A percentile compares a stretch with the other conserved stretches of the same genome.
Evolutionary conservation across 2,888 invertebrate species (phyloP).

Genomic region (Dyspetes luteomarginatus): DNA sequence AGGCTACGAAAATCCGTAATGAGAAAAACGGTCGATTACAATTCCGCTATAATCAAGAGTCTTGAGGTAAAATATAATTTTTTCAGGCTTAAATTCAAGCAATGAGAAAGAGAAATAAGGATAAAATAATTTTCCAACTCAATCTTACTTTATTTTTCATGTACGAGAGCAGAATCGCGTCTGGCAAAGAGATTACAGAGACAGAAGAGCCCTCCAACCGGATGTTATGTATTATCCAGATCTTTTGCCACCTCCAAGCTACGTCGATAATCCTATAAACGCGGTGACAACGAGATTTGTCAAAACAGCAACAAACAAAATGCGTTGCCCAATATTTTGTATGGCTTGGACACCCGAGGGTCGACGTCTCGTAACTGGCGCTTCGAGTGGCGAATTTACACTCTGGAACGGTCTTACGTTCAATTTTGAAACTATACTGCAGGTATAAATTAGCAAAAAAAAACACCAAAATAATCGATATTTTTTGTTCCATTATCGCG

Average conservation of each 20-base stretch:
- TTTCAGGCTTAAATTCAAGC: too few species aligned
- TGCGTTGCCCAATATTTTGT: constrained; percentile 99
- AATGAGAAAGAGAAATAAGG: too few species aligned
- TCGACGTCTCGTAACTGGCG: constrained; percentile 97
- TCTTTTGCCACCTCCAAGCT: constrained; percentile 96
- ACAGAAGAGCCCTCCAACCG: constrained; percentile 95
- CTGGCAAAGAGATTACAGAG: constrained; percentile 97
- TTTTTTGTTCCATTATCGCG: not conserved
- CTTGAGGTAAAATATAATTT: constrained; percentile 88
- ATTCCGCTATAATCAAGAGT: constrained; percentile 96
- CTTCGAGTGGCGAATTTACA: constrained; percentile 99
- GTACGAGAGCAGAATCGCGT: constrained; percentile 89
- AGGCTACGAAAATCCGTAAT: constrained; percentile 97
- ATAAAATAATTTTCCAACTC: too few species aligned
- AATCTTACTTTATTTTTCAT: constrained; percentile 13
- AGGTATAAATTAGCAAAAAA: constrained; percentile 86
- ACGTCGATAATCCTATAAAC: constrained; percentile 97
- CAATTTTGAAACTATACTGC: constrained; percentile 99
- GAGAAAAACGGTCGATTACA: constrained; percentile 99
- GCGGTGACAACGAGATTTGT: constrained; percentile 98
- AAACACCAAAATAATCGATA: not conserved
- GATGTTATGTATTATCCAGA: constrained; percentile 98
- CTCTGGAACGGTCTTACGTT: constrained; percentile 99
- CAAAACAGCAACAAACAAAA: constrained; percentile 99
- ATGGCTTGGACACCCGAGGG: constrained; percentile 99